A percentile compares a stretch with the other conserved stretches of the same genome.
phyloP scores from a whole-genome alignment of 1,140 invertebrate species.

The Samia ricini region DNA sequence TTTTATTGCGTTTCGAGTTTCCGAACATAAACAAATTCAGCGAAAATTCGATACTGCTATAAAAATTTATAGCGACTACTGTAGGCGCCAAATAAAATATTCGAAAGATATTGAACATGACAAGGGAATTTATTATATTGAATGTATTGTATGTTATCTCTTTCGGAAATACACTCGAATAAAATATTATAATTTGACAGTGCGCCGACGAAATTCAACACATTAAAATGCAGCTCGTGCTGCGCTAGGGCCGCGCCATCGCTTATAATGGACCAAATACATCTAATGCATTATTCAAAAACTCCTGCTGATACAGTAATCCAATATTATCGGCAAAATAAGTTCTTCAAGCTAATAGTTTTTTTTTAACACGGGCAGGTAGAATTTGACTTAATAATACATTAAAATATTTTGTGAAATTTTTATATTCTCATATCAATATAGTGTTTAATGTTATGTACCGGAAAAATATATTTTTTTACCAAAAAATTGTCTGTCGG shows the following conservation, averaged over 20 bases:
- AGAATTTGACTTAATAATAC: background rate
- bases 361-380: background rate
- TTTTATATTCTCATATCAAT: no score
- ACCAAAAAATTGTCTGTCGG: no score
- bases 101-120: constrained; percentile 25
- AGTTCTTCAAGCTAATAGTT: background rate
- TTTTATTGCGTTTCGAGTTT: constrained; percentile 5
- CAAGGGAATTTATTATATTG: constrained; percentile 37
- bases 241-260: constrained; percentile 35
- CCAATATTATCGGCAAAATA: constrained; percentile 42
- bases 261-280: constrained; percentile 56
- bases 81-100: constrained; percentile 4
- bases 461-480: no score
- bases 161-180: constrained; percentile 45
- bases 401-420: background rate
- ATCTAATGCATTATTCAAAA: constrained; percentile 68
- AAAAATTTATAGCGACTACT: background rate
- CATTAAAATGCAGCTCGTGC: constrained; percentile 73
- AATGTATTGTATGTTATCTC: constrained; percentile 31
- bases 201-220: constrained; percentile 47
- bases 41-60: background rate
- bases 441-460: no score
- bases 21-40: background rate
- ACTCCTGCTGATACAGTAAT: constrained; percentile 54
- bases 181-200: constrained; percentile 59